Conservation (phyloP, 1,140 invertebrate genomes). For the Drosophila athabasca region DNA sequence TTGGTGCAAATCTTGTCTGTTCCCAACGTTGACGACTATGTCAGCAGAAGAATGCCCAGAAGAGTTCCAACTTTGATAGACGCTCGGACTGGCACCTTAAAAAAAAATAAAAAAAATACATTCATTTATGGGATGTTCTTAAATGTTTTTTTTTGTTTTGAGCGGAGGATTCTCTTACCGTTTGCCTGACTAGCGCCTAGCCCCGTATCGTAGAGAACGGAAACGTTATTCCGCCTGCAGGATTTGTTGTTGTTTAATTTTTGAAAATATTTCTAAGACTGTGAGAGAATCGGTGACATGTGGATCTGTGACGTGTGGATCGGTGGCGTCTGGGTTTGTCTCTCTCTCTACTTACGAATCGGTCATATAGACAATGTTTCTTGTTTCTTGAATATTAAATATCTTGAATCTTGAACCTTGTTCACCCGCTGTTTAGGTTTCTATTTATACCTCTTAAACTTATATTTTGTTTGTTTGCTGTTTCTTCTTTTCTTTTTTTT, state of each 20-base stretch:
- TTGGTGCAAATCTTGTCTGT: no score
- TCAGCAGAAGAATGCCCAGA: no score
- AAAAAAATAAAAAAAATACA: no score
- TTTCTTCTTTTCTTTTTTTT: conserved; percentile 18
- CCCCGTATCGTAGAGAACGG: no score
- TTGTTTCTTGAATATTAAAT: conserved; percentile 7
- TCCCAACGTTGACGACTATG: no score
- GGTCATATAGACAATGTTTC: conserved; percentile 13
- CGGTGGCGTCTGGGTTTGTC: not conserved
- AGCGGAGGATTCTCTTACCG: no score
- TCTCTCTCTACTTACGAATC: conserved; percentile 27
- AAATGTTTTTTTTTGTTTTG: no score
- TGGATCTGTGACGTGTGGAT: not conserved
- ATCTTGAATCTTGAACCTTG: not conserved
- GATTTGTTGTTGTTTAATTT: conserved; percentile 1
- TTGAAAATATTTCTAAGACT: not conserved
- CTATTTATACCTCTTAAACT: conserved; percentile 13
- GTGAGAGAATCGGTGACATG: not conserved
- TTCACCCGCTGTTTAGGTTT: no score
- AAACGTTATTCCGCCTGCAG: not conserved
- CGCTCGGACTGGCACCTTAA: no score
- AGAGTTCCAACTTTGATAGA: no score
- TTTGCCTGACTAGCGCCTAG: no score
- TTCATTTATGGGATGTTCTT: no score
- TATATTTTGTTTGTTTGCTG: conserved; percentile 18